Evolutionary conservation across 2,113 vertebrate genomes (phyloP).

Genomic region (Muscicapa adusta): DNA sequence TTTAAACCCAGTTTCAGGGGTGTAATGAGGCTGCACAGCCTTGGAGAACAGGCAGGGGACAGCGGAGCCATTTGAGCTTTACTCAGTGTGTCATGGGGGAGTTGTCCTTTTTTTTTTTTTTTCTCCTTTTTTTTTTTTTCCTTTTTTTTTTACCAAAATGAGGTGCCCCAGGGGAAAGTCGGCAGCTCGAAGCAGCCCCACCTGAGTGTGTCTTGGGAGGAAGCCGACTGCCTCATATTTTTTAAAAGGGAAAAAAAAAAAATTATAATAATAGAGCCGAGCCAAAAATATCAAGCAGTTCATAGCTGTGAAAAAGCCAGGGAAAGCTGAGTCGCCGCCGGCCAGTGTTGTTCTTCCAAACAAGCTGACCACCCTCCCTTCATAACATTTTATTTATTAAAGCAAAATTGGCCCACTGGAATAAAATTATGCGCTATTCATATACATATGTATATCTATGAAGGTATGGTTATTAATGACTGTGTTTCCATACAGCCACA

Average conservation of each 20-base stretch:
- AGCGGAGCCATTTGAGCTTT: background rate
- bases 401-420: conserved; percentile 1
- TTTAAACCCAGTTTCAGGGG: conserved; percentile 68
- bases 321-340: conserved; percentile 72
- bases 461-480: background rate
- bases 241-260: conserved; percentile 68
- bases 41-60: background rate
- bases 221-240: conserved; percentile 72
- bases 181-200: conserved; percentile 65
- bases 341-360: conserved; percentile 75
- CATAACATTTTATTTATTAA: conserved; percentile 66
- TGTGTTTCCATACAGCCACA: background rate
- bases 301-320: conserved; percentile 75
- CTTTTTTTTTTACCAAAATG: background rate
- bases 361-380: conserved; percentile 66
- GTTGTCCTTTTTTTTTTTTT: background rate
- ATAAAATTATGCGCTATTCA: background rate
- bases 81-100: background rate
- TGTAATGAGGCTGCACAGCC: background rate
- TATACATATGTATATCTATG: background rate
- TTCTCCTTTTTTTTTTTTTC: accelerated
- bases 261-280: conserved; percentile 59
- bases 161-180: conserved; percentile 64
- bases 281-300: conserved; percentile 83
- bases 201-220: conserved; percentile 77